These are phyloP conservation scores for Hypothenemus hampei DNA, from an alignment of 1,140 invertebrate genomes.

Conservation along the genomic window DNA sequence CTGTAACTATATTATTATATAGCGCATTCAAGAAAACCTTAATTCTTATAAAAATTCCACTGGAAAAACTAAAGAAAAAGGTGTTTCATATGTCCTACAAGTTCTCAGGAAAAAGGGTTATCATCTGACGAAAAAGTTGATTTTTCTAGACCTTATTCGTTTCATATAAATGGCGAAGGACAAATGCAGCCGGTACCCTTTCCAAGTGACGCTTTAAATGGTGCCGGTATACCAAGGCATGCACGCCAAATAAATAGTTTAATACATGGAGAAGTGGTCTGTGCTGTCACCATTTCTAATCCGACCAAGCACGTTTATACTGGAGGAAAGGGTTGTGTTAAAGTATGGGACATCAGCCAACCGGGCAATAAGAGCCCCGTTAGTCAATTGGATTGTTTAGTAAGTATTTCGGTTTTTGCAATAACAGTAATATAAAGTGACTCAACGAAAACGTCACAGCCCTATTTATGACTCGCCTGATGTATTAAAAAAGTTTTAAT, in stretches of 20 bases:
- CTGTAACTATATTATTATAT: too few relatives aligned
- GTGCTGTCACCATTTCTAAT: conserved; percentile 84
- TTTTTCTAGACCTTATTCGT: conserved; percentile 89
- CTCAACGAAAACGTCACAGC: too few relatives aligned
- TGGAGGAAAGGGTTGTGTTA: conserved; percentile 87
- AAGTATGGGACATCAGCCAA: conserved; percentile 78
- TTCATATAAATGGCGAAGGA: conserved; percentile 84
- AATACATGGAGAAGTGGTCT: conserved; percentile 91
- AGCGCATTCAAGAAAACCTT: too few relatives aligned
- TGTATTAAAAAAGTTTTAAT: too few relatives aligned
- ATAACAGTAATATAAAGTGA: not conserved
- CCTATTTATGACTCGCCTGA: too few relatives aligned
- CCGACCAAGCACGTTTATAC: conserved; percentile 93
- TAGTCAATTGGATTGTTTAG: conserved; percentile 76
- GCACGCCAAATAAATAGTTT: conserved; percentile 87
- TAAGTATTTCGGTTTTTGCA: conserved; percentile 34
- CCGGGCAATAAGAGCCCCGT: conserved; percentile 68
- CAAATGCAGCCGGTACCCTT: conserved; percentile 91
- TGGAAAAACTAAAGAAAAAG: too few relatives aligned
- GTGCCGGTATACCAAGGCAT: conserved; percentile 89
- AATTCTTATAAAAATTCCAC: too few relatives aligned
- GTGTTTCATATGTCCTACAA: too few relatives aligned
- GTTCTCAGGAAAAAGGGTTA: too few relatives aligned
- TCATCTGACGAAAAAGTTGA: too few relatives aligned
- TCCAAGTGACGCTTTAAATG: conserved; percentile 91